A percentile compares a stretch with the other conserved stretches of the same genome.
Conservation (phyloP, 2,113 vertebrate genomes). For the Nothoprocta pentlandii region DNA sequence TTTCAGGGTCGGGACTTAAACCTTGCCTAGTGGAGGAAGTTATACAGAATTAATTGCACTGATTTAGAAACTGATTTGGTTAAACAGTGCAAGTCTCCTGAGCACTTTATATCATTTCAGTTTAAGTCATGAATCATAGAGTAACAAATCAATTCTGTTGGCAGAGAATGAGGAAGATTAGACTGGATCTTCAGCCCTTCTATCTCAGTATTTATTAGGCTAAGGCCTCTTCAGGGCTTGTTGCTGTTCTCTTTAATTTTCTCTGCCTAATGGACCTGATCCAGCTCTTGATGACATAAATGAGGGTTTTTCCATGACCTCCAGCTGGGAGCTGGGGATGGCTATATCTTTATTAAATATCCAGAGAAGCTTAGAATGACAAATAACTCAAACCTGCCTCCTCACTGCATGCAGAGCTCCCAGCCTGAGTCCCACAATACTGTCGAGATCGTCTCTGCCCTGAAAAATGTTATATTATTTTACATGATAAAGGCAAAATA, state of each 20-base stretch:
- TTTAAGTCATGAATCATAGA: conserved; percentile 41
- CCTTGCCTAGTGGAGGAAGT: background rate
- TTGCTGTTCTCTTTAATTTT: conserved; percentile 66
- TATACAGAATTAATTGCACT: background rate
- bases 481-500: background rate
- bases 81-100: conserved; percentile 12
- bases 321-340: conserved; percentile 5
- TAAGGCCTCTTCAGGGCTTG: conserved; percentile 54
- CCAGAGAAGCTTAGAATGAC: background rate
- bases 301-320: conserved; percentile 40
- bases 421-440: background rate
- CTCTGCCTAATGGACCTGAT: conserved; percentile 60
- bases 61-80: conserved; percentile 26
- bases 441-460: background rate
- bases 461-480: background rate
- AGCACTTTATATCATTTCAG: conserved; percentile 8
- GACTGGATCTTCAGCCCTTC: conserved; percentile 20
- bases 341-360: conserved; percentile 43
- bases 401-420: background rate
- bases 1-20: background rate
- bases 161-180: conserved; percentile 48
- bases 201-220: conserved; percentile 45
- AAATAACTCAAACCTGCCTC: background rate
- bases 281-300: background rate
- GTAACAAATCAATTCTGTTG: conserved; percentile 55